Evolutionary conservation across 1,140 invertebrate genomes (phyloP).

Genomic region (Venturia canescens): DNA sequence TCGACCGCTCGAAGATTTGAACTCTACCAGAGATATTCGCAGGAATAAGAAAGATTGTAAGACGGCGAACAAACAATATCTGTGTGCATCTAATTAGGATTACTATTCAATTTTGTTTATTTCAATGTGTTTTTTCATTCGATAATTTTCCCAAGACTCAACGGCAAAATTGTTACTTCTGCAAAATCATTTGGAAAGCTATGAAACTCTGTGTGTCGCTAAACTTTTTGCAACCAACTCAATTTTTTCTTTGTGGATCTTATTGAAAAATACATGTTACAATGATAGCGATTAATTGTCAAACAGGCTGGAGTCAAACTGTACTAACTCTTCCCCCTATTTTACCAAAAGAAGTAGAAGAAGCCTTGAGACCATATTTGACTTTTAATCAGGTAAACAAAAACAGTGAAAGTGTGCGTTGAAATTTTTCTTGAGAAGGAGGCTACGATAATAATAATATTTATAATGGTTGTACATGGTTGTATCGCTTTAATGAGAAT

Average conservation of each 20-base stretch:
- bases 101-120: too few species aligned
- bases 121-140: too few species aligned
- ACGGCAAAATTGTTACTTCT: too few species aligned
- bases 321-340: conserved; percentile 78
- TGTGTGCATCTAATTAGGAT: too few species aligned
- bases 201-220: too few species aligned
- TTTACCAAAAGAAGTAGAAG: conserved; percentile 80
- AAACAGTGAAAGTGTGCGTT: background rate
- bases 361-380: conserved; percentile 79
- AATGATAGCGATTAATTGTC: conserved; percentile 21
- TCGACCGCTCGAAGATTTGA: conserved; percentile 44
- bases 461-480: too few species aligned
- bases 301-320: conserved; percentile 79
- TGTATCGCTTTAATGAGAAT: too few species aligned
- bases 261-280: too few species aligned
- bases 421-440: conserved; percentile 22
- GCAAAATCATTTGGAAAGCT: too few species aligned
- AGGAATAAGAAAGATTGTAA: conserved; percentile 67
- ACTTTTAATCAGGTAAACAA: conserved; percentile 78
- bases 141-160: too few species aligned
- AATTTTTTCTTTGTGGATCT: too few species aligned
- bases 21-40: conserved; percentile 42
- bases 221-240: too few species aligned
- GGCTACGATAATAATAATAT: background rate
- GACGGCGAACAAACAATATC: conserved; percentile 9